Evolutionary conservation across 2,888 invertebrate species (phyloP), one percentile per base, ranked within the genome.

Genomic region (Eueremaeus valkanovi): DNA sequence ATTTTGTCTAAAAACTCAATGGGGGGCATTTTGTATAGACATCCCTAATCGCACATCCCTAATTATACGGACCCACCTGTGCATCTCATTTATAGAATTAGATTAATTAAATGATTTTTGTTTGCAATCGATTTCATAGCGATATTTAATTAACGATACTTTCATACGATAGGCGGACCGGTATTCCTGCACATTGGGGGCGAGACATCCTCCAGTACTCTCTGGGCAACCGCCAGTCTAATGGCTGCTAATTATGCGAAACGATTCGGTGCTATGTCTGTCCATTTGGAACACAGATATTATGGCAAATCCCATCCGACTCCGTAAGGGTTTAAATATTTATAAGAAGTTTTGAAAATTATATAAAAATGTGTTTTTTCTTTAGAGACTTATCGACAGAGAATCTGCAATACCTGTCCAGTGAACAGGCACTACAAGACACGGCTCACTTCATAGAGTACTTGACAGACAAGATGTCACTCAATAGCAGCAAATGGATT

Each of bases 121-220:
- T n/a, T n/a, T 29, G 2, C 13, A 61, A 74, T 73, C n/a, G n/a
- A n/a, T n/a, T n/a, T 66, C 81, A 33, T 83, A 95, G 91, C 87
- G 92, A 77, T 96, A 90, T 82, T 95, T 88, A 83, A 87, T 90
- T 0, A 95, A 93, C 83, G 87, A 88, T 76, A 86, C 87, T 24
- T 90, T 88, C 81, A 89, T 83, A 87, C 89, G 81, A 84, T 85
- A 21, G 89, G 88, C 68, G 92, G 93, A 0, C 93, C 95, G 0
- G 88, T 93, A n/a, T 97, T 97, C 83, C 83, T 97, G 13, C 91
- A 94, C 92, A 92, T 97, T 80, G 95, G 95, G 0, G 96, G 96
- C 5, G 97, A 97, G 85, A 95, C 92, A 0, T 88, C 90, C 72
- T 92, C 92, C 0, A 88, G 88, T 79, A 86, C 90, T 0, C 87